phyloP scores from a whole-genome alignment of 2,113 vertebrate genomes.

The Tiliqua scincoides region DNA sequence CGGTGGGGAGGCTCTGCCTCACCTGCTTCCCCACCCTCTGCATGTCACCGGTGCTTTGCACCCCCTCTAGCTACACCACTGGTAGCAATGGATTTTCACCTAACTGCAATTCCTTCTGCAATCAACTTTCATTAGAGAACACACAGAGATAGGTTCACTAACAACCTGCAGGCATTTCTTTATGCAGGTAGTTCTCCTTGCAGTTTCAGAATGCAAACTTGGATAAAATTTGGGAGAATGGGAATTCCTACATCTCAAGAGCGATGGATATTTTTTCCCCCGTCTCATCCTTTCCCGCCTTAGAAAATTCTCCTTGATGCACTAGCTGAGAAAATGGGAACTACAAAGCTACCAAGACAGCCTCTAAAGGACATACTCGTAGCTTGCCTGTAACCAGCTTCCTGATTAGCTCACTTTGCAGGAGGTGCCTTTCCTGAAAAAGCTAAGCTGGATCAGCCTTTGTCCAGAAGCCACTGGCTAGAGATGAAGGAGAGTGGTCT shows the following conservation, averaged over 20 bases:
- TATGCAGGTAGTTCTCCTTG: not conserved
- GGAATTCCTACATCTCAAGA: not conserved
- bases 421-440: no score
- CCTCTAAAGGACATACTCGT: no score
- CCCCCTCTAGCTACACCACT: no score
- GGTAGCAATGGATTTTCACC: not conserved
- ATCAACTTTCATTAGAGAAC: not conserved
- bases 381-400: not conserved
- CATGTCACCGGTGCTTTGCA: no score
- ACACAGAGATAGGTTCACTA: not conserved
- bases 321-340: not conserved
- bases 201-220: not conserved
- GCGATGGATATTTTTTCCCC: no score
- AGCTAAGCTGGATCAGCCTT: no score
- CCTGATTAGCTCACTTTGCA: not conserved
- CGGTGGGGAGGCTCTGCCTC: no score
- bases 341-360: not conserved
- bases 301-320: not conserved
- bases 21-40: no score
- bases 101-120: not conserved
- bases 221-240: not conserved
- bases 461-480: no score
- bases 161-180: not conserved
- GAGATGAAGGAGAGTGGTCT: no score
- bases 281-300: not conserved